Percentiles rank a stretch among this genome's conserved stretches.
Evolutionary conservation across 2,113 vertebrate genomes (phyloP).

Genomic region (Siniperca chuatsi): DNA sequence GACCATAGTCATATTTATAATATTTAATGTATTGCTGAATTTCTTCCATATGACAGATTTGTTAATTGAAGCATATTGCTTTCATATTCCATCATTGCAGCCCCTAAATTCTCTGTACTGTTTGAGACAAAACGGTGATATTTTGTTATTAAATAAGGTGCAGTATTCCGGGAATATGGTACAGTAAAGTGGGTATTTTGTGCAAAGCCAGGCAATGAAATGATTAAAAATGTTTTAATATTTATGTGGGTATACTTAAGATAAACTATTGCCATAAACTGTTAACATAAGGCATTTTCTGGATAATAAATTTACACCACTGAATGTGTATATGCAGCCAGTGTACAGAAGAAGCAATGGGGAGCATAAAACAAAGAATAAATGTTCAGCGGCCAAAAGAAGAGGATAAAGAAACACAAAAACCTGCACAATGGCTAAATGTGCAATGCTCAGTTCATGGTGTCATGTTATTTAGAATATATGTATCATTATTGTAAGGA

Average conservation of each 20-base stretch:
- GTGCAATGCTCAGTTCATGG: background rate
- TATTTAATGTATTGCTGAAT: too few species aligned
- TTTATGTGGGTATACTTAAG: background rate
- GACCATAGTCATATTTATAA: background rate
- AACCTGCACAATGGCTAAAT: background rate
- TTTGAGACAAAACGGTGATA: background rate
- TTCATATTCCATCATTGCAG: background rate
- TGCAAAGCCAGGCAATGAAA: background rate
- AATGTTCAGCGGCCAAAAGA: background rate
- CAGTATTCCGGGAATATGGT: background rate
- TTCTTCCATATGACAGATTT: background rate
- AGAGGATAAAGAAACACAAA: background rate
- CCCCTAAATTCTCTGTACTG: background rate
- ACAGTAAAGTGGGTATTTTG: background rate
- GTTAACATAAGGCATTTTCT: conserved; percentile 1
- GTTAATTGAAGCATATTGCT: background rate
- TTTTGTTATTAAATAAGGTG: background rate
- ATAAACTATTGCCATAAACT: conserved; percentile 3
- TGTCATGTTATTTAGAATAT: background rate
- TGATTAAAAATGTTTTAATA: background rate
- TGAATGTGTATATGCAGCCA: background rate
- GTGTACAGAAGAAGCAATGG: background rate
- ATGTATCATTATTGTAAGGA: background rate
- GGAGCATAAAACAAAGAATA: background rate
- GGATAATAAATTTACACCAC: background rate